phyloP scores from a whole-genome alignment of 2,888 invertebrate species.

The Philhelius pedissequus region DNA sequence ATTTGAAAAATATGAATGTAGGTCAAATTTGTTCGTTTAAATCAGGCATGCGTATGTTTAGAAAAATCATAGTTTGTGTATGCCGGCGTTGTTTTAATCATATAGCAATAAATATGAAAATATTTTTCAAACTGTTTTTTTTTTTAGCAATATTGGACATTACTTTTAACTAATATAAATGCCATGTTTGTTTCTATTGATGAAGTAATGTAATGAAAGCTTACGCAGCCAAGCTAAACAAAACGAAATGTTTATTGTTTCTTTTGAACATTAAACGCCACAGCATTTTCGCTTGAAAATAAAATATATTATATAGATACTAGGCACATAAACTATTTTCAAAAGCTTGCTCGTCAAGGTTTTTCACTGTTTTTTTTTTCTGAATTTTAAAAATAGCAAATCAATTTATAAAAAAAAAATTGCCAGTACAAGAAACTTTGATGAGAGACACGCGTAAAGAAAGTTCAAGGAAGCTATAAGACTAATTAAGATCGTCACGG shows the following conservation, averaged over 20 bases:
- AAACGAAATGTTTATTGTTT: not conserved
- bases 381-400: not conserved
- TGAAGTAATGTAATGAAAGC: not conserved
- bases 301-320: not conserved
- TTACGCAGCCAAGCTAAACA: slow-evolving; percentile 28
- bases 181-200: not conserved
- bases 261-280: slow-evolving; percentile 5
- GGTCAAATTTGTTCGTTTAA: not conserved
- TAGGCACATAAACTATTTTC: not conserved
- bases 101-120: not conserved
- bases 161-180: not conserved
- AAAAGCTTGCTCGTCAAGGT: slow-evolving; percentile 9
- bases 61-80: not conserved
- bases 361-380: not conserved
- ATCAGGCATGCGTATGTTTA: not conserved
- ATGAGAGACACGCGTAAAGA: slow-evolving; percentile 24
- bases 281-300: slow-evolving; percentile 6
- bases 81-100: not conserved
- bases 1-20: not conserved
- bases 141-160: not conserved
- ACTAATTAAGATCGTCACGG: not conserved
- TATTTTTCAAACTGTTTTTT: not conserved
- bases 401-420: not conserved
- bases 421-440: not conserved
- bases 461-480: slow-evolving; percentile 25